Evolutionary conservation across 2,113 vertebrate species (phyloP), one percentile per base, ranked within the genome.

Genomic region (Campylorhamphus procurvoides): DNA sequence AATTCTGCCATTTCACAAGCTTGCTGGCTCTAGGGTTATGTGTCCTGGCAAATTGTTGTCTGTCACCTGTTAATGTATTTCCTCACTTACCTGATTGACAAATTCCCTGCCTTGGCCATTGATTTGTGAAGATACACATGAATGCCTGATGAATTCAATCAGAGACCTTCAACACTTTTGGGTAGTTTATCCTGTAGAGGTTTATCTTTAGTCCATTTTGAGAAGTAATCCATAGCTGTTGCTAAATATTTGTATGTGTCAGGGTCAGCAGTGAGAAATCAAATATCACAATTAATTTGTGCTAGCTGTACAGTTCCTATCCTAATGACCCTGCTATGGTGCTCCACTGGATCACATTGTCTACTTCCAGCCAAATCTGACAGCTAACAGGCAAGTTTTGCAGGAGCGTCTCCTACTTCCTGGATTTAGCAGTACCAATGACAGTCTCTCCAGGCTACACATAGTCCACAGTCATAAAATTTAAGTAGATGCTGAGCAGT

Each of bases 61-160:
- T 97, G 92, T 97, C 97, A 97, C 96, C 89, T 92, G 89, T 96
- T 97, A 97, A 97, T 97, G 79, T 83, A 96, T 96, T 97, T 98
- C 95, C 86, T 96, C 94, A 94, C 93, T 96, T 97, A 63, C 24
- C 40, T 96, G 95, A 97, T 81, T 96, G 97, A 96, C 95, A 93
- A 89, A 92, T 92, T 93, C 75, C 69, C 94, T 89, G 72, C 68
- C 76, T 90, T 89, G 44, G 74, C 96, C 94, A 96, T 93, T 96
- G 97, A 97, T 96, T 97, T 95, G 87, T 92, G 90, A 3, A 0
- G 77, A 47, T 85, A 88, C 76, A 83, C 90, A 49, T 94, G 83
- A 96, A 96, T 79, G 72, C 89, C 91, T 71, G 68, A 94, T 94
- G 64, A 93, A 96, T 97, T 97, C 97, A 91, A 81, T 94, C 95